Base-by-base conservation (phyloP, 2,113 vertebrate genomes). In the Andinoacara biseriatus region DNA sequence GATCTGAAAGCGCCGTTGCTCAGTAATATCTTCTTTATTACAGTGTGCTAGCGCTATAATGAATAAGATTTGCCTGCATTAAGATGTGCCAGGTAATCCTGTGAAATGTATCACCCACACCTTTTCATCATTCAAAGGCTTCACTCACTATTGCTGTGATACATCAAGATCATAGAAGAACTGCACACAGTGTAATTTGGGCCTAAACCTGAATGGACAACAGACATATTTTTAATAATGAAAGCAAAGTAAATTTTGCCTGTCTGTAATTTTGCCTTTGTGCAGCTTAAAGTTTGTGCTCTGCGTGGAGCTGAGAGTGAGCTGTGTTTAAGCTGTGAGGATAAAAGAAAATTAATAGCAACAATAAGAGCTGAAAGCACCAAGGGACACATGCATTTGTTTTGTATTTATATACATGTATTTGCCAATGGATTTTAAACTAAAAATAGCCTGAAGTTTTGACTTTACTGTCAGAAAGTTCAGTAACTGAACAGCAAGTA, bases 121-220 rank as follows among this genome's bases (percentile, higher is more conserved):
- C 24, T 74, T 74, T 60, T 82, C 29, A 80, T 81, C 52, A 87
- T 40, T 74, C 61, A 69, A 20, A 20, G 81, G 58, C 22, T 67
- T 77, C 83, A 67, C 63, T 75, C 35, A 57, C 33, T 69, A 78
- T 76, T 11, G 4, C 60, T 33, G n/a, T 43, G 52, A 62, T 58
- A 67, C 13, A 82, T 82, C 76, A 80, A 72, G 43, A 58, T 62
- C 38, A 89, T 38, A 35, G 38, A 60, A 46, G 40, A 72, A 74
- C 29, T 63, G 38, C 29, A 24, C 57, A 18, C 60, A 15, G 18
- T 74, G 5, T 62, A 40, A 65, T 40, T 6, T 81, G 33, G 20
- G 72, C 35, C 5, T 46, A 15, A 67, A 74, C 69, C 49, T 22
- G 26, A 72, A 2, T n/a, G 52, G 15, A 59, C 24, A 54, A 40